Percentiles rank a stretch among this genome's conserved stretches.
These are phyloP conservation scores for Gymnocypris eckloni DNA, from an alignment of 2,797 vertebrate species.

Conservation along the genomic window DNA sequence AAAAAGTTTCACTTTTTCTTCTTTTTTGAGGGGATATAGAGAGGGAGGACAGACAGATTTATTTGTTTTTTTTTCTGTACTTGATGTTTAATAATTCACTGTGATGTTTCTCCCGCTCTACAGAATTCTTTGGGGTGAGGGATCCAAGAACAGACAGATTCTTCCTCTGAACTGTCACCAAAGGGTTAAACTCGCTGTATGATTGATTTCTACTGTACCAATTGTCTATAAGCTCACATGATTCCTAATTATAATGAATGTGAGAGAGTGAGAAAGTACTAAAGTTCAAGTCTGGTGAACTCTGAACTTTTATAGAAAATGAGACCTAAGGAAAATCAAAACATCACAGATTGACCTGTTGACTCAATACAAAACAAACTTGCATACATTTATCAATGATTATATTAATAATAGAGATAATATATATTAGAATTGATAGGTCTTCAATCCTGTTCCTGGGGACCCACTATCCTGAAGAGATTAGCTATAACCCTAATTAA, in stretches of 20 bases:
- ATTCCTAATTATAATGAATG: not conserved
- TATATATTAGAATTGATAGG: not conserved
- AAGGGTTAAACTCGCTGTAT: constrained; percentile 19
- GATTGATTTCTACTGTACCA: constrained; percentile 16
- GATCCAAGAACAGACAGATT: constrained; percentile 20
- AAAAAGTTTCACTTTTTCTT: constrained; percentile 75
- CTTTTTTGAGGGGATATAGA: constrained; percentile 28
- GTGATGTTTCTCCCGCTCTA: constrained; percentile 71
- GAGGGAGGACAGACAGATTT: constrained; percentile 75
- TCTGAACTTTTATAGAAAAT: constrained; percentile 1
- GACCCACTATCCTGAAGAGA: no score
- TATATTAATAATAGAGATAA: not conserved
- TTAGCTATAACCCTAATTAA: no score
- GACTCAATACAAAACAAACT: not conserved
- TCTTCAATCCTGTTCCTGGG: no score
- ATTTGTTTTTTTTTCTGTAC: constrained; percentile 54
- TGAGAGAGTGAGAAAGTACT: not conserved
- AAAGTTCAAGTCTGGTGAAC: not conserved
- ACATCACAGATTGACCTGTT: not conserved
- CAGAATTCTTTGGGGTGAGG: constrained; percentile 20
- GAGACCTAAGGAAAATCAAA: not conserved
- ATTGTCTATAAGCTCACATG: not conserved
- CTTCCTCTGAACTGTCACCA: constrained; percentile 24
- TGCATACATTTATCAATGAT: not conserved
- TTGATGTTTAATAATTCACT: constrained; percentile 82